Percentiles rank a stretch among this genome's conserved stretches.
These are phyloP conservation scores for Uropetala carovei DNA, from an alignment of 2,888 invertebrate species.

Conservation along the genomic window DNA sequence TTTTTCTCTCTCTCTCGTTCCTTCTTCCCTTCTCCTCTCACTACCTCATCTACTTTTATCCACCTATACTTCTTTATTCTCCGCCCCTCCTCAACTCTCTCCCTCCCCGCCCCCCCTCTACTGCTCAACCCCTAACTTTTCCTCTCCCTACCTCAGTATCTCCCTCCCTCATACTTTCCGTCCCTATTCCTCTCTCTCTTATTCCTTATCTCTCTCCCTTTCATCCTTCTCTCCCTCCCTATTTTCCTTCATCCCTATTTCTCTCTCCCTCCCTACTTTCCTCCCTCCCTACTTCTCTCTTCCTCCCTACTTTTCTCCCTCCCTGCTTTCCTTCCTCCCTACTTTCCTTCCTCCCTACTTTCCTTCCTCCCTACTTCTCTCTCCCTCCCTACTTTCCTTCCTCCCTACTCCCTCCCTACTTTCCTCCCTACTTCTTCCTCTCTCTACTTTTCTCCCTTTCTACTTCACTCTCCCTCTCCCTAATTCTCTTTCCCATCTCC, in stretches of 20 bases:
- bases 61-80: too few relatives aligned
- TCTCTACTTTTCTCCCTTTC: not conserved
- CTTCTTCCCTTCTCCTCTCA: too few relatives aligned
- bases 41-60: too few relatives aligned
- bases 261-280: not conserved
- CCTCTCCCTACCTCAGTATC: not conserved
- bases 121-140: too few relatives aligned
- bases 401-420: not conserved
- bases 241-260: not conserved
- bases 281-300: not conserved
- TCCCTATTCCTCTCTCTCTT: not conserved
- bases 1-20: too few relatives aligned
- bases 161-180: not conserved
- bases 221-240: not conserved
- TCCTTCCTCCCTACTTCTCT: too few relatives aligned
- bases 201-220: not conserved
- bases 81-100: too few relatives aligned
- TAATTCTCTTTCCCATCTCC: not conserved
- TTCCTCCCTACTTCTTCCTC: not conserved
- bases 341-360: too few relatives aligned
- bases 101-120: too few relatives aligned
- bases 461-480: not conserved
- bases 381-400: not conserved
- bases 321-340: too few relatives aligned
- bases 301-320: not conserved